Percentiles rank a stretch among this genome's conserved stretches.
Evolutionary conservation across 2,797 vertebrate species (phyloP).

Genomic region (Xenops minutus): DNA sequence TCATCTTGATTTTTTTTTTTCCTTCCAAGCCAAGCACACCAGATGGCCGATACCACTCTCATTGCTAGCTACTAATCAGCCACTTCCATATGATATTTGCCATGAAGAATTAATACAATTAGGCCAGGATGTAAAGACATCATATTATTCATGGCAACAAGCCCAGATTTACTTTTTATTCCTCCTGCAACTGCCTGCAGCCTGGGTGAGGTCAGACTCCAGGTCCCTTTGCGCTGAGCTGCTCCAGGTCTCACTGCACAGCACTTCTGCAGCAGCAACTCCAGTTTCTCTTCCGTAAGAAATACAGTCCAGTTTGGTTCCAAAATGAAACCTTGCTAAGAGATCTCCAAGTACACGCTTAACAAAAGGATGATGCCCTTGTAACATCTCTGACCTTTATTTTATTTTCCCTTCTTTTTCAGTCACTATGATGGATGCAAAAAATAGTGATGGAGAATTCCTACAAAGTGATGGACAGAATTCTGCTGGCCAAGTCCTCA

Average conservation of each 20-base stretch:
- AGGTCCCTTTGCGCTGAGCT: neutral
- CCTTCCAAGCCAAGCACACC: neutral
- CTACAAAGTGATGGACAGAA: neutral
- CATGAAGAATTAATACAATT: constrained; percentile 64
- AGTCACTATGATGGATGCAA: neutral
- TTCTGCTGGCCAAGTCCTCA: neutral
- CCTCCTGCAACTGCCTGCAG: neutral
- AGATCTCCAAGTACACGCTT: neutral
- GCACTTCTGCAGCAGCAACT: neutral
- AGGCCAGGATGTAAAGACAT: constrained; percentile 62
- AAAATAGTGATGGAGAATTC: neutral
- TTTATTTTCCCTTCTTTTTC: neutral
- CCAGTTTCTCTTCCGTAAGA: neutral
- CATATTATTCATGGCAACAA: constrained; percentile 52
- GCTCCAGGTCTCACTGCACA: neutral
- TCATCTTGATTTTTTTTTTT: neutral
- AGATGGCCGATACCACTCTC: constrained; percentile 40
- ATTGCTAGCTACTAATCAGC: constrained; percentile 42
- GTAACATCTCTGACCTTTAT: neutral
- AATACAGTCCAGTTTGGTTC: neutral
- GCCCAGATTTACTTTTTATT: constrained; percentile 42
- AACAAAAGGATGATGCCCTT: neutral
- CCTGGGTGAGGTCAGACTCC: neutral
- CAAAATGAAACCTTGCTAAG: neutral
- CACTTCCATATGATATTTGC: constrained; percentile 57